Evolutionary conservation across 2,113 vertebrate genomes (phyloP), one percentile per base, ranked within the genome.

Genomic region (Lipophrys pholis): DNA sequence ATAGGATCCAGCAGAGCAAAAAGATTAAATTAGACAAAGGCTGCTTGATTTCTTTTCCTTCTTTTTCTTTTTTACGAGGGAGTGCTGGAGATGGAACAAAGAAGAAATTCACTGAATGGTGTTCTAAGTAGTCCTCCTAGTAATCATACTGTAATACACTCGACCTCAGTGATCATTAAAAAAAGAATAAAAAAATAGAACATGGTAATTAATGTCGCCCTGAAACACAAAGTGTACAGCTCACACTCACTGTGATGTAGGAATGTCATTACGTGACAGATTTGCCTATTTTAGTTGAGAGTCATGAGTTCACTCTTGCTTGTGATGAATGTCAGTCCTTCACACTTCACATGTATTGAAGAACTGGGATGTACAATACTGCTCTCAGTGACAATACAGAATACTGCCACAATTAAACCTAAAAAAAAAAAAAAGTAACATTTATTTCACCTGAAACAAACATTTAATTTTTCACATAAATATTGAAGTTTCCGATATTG

Each of bases 181-280:
- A 16, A n/a, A n/a, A n/a, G n/a, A n/a, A n/a, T n/a, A n/a, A n/a
- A n/a, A 41, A 65, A 65, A 49, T 40, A 70, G 60, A 10, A 55
- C 21, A 59, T 7, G 21, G 14, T 75, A 36, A 50, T 57, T 42
- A 41, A 62, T 51, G 17, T 30, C 7, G 36, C 42, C 51, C 6
- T 16, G 3, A 53, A 53, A 36, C 36, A 35, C 9, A 67, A 21
- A 55, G n/a, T 0, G 43, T 11, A 41, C 45, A 62, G 14, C 6
- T 63, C 54, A 55, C 12, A 11, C 30, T 21, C 57, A 50, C 30
- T 63, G 17, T 46, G 16, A 11, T 73, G 69, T 59, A 51, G 43
- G 49, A 11, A 49, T 54, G 52, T 57, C 30, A 41, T 67, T 43
- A 30, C 15, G 14, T 30, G 42, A 50, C 50, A 56, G 6, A 15